Evolutionary conservation across 2,113 vertebrate species (phyloP), one percentile per base, ranked within the genome.

Genomic region (Oryzias javanicus): DNA sequence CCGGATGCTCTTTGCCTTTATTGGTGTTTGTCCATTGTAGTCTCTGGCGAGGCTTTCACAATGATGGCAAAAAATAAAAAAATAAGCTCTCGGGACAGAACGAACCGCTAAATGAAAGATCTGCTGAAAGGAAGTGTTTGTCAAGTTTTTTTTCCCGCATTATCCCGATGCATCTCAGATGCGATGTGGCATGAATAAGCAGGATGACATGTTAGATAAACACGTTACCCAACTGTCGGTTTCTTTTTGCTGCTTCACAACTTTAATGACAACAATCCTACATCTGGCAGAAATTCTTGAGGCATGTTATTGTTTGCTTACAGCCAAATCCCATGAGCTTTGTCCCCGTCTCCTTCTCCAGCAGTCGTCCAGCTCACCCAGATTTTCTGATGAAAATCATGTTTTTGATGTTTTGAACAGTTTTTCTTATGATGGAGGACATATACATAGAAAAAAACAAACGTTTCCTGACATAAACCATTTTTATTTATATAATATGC

Each of bases 321-420:
- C 45, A 35, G 24, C 3, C 17, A 40, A 27, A 61, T 75, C 74
- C 77, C 80, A 14, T 4, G 55, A 64, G 77, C 48, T 71, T 44
- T 42, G 18, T 62, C 52, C 24, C 45, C 54, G 18, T 58, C 55
- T 74, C 67, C 61, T 75, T 58, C 47, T 46, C 40, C 17, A 75
- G 77, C 84, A 86, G 80, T 81, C 84, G 80, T 76, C 66, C 68
- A 35, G 79, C 59, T 50, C 42, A 63, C 25, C 25, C 25, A 27
- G 22, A 22, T 22, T 22, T 6, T 5, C 25, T 6, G 25, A 27
- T 27, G 25, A 27, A 27, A 27, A 27, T 27, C 6, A 6, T 22
- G 25, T 5, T 27, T 27, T 27, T 27, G 25, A 4, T 27, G 25
- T 27, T 27, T 27, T 27, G 3, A 27, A 27, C 25, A 27, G 6